These are phyloP conservation scores for Brachypalpus laphriformis DNA, from an alignment of 2,888 invertebrate genomes.

Conservation along the genomic window DNA sequence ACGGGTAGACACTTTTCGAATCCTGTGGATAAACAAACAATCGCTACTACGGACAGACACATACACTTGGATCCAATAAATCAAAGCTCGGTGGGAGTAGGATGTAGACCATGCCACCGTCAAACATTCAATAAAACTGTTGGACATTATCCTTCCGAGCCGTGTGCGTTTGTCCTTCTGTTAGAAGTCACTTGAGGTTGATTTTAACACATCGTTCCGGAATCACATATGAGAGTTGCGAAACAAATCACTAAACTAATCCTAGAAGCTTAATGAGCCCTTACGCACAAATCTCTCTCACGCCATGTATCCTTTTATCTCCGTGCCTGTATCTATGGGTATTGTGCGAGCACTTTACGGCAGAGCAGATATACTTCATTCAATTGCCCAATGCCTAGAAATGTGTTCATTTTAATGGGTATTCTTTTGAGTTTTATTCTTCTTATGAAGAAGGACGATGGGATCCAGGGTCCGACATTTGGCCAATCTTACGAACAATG, in stretches of 20 bases:
- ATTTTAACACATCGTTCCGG: conserved; percentile 65
- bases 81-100: conserved; percentile 36
- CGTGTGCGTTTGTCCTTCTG: neutral
- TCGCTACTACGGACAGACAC: neutral
- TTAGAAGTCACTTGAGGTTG: conserved; percentile 46
- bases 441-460: neutral
- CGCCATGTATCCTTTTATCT: conserved; percentile 39
- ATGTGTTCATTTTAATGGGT: conserved; percentile 50
- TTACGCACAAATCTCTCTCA: conserved; percentile 65
- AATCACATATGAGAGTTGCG: conserved; percentile 57
- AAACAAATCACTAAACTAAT: conserved; percentile 72
- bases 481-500: conserved; percentile 46
- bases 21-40: conserved; percentile 59
- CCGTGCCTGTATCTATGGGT: conserved; percentile 24
- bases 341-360: conserved; percentile 29
- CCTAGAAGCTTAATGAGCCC: conserved; percentile 68
- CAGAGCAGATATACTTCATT: conserved; percentile 35
- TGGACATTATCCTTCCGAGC: conserved; percentile 50
- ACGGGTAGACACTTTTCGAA: conserved; percentile 32
- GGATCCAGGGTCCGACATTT: conserved; percentile 14
- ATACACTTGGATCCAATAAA: conserved; percentile 43
- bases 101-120: conserved; percentile 9
- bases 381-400: conserved; percentile 41
- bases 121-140: conserved; percentile 68
- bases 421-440: conserved; percentile 33